Conservation (phyloP, 1,140 invertebrate genomes). For the Cydia pomonella region DNA sequence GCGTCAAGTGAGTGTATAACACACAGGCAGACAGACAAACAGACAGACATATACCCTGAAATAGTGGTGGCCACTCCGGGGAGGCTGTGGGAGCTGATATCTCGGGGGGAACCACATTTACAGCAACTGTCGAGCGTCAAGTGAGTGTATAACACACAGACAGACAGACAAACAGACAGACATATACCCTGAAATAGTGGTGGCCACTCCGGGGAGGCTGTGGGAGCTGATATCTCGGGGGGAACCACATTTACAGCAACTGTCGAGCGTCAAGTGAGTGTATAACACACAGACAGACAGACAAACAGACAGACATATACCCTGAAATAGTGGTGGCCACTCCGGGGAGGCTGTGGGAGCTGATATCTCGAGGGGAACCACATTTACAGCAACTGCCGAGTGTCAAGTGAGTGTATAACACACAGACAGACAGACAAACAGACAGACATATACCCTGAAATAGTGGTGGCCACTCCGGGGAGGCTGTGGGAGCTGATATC, state of each 20-base stretch:
- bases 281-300: background rate
- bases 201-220: constrained; percentile 97
- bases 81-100: constrained; percentile 95
- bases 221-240: constrained; percentile 95
- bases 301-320: background rate
- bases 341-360: too few species aligned
- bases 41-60: too few species aligned
- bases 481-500: too few species aligned
- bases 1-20: constrained; percentile 91
- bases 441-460: too few species aligned
- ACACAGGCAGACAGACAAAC: too few species aligned
- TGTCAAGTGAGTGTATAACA: too few species aligned
- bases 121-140: constrained; percentile 86
- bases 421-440: too few species aligned
- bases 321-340: background rate
- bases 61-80: constrained; percentile 98
- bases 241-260: constrained; percentile 87
- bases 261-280: constrained; percentile 85
- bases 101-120: constrained; percentile 89
- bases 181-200: constrained; percentile 84
- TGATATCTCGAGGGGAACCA: too few species aligned
- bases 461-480: too few species aligned
- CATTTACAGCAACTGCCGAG: too few species aligned
- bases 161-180: background rate
- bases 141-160: constrained; percentile 66